Base-by-base conservation (phyloP, 1,140 invertebrate genomes). In the Lerema accius region DNA sequence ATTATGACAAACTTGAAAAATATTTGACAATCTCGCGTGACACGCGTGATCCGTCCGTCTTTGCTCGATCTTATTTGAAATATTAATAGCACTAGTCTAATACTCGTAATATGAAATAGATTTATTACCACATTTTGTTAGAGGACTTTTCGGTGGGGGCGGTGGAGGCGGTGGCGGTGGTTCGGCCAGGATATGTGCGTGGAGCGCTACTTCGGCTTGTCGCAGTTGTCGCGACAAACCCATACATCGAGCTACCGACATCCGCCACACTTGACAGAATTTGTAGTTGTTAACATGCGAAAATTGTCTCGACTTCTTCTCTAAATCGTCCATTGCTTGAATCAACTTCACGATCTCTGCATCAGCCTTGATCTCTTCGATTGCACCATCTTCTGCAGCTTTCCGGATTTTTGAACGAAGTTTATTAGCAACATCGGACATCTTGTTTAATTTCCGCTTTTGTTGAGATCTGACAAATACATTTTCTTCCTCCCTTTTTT, bases 401-500 rank as follows among this genome's bases (percentile, higher is more conserved):
- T 91, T 79, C 6, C 92, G 90, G 40, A 94, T 92, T 82, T 94
- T 94, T 4, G 89, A 81, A 62, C 94, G 94, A 19, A 96, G 81
- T 26, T 80, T 80, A 67, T 94, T 94, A 5, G 95, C 92, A 0
- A 93, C 78, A 72, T 96, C 95, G 28, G 96, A 94, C 53, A 97
- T 91, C 76, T 96, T 96, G 74, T 96, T 95, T 1, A 97, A 93
- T 77, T 94, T 94, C 7, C 96, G 92, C 77, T 97, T 97, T 74
- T 97, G 96, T 73, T 96, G 94, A 51, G 95, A 95, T 77, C 95
- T 94, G 0, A 97, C 94, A 48, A 96, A 95, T 0, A 94, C 92
- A 80, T 97, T 97, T 85, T 97, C 96, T 61, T 97, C 96, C 78
- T 98, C 96, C 5, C 96, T 92, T 78, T 95, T 95, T 84, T 96